Evolutionary conservation across 2,888 invertebrate genomes (phyloP).

Genomic region (Cistogaster globosa): DNA sequence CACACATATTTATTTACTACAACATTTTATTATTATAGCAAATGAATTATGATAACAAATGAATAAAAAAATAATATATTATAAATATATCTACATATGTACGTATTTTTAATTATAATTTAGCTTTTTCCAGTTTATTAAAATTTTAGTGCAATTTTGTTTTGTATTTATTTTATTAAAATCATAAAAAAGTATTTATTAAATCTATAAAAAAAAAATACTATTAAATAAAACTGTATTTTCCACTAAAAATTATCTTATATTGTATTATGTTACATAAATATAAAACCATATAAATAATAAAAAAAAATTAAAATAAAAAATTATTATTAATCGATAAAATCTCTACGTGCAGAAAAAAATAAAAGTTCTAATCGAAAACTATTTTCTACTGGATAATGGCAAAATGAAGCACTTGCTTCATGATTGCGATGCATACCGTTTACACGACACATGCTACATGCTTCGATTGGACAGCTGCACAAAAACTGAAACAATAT

Average conservation of each 20-base stretch:
- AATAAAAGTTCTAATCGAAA: too few relatives aligned
- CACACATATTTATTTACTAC: too few relatives aligned
- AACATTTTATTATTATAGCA: too few relatives aligned
- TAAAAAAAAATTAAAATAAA: constrained; percentile 12
- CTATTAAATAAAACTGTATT: constrained; percentile 47
- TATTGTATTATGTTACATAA: constrained; percentile 57
- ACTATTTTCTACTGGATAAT: too few relatives aligned
- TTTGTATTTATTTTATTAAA: constrained; percentile 23
- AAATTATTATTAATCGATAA: neutral
- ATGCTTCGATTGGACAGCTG: too few relatives aligned
- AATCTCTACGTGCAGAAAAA: neutral
- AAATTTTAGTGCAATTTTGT: constrained; percentile 65
- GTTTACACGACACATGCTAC: too few relatives aligned
- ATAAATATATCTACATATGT: neutral
- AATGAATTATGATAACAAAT: too few relatives aligned
- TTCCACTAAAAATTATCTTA: constrained; percentile 31
- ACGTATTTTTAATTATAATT: neutral
- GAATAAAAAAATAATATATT: too few relatives aligned
- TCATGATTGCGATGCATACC: too few relatives aligned
- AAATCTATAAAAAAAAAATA: constrained; percentile 33
- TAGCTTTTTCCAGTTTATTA: constrained; percentile 55
- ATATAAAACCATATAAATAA: constrained; percentile 38
- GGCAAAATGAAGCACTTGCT: too few relatives aligned
- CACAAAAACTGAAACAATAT: too few relatives aligned
- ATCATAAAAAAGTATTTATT: constrained; percentile 48